Percentiles rank a stretch among this genome's conserved stretches.
Conservation (phyloP, 2,888 invertebrate genomes). For the Epinotia ramella region DNA sequence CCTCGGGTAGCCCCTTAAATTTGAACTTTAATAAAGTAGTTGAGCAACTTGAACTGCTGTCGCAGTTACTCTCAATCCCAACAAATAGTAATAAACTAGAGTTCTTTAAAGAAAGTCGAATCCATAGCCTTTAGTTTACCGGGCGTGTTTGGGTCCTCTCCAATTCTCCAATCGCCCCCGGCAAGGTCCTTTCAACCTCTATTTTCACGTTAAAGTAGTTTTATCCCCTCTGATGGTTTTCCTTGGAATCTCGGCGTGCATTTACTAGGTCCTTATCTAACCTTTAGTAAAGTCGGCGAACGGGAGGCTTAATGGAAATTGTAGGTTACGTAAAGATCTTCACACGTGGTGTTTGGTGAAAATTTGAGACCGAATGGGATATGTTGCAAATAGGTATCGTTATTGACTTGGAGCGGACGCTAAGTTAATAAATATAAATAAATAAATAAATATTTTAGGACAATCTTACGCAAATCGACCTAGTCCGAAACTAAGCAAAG, state of each 20-base stretch:
- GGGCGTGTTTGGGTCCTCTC: background rate
- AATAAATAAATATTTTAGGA: too few relatives aligned
- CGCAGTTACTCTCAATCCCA: background rate
- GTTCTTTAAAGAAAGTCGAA: slow-evolving; percentile 2
- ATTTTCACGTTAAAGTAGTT: slow-evolving; percentile 22
- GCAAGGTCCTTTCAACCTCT: slow-evolving; percentile 22
- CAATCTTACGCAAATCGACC: too few relatives aligned
- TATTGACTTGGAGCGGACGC: too few relatives aligned
- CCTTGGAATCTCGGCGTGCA: slow-evolving; percentile 4
- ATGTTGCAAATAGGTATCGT: too few relatives aligned
- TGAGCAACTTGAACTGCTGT: too few relatives aligned
- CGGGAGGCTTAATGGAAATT: slow-evolving; percentile 6
- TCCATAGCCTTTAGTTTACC: slow-evolving; percentile 1
- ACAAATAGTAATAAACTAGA: background rate
- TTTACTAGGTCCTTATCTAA: slow-evolving; percentile 21
- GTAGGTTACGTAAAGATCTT: background rate
- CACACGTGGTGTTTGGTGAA: background rate
- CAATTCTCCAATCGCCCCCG: slow-evolving; percentile 11
- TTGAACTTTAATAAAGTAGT: too few relatives aligned
- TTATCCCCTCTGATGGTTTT: slow-evolving; percentile 29
- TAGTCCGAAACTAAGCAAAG: too few relatives aligned
- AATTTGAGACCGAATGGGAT: too few relatives aligned
- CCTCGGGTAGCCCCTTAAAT: too few relatives aligned
- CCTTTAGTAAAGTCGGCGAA: slow-evolving; percentile 11
- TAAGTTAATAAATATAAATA: too few relatives aligned